Base-by-base conservation (phyloP, 2,888 invertebrate species). In the Sinopyrophorus schimmeli region DNA sequence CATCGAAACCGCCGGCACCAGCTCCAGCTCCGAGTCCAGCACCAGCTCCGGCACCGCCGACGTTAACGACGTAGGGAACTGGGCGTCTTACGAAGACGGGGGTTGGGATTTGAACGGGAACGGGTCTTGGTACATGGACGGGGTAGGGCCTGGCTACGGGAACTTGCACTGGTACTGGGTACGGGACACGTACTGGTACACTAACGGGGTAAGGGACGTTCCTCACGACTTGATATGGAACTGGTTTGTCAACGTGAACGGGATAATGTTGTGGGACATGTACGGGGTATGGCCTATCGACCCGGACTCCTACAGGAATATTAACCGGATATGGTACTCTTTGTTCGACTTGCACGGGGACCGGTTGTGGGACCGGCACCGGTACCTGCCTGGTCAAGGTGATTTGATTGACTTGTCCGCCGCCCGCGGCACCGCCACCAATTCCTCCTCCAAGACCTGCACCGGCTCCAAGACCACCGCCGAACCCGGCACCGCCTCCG, bases 211-310 rank as follows among this genome's bases (percentile, higher is more conserved):
- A 40, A 4, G 46, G 40, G 12, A 51, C 28, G 9, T 21, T 6
- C 15, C 34, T 46, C n/a, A 30, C 31, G 11, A 51, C 41, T 10
- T 30, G 14, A 20, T 41, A 41, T 6, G 41, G 42, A 9, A 51
- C 41, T 11, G 24, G 47, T 26, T 32, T 51, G 9, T 37, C 38
- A 10, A 51, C 27, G 10, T 40, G 47, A 4, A 51, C 51, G 2
- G 47, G 42, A 23, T 42, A 40, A 5, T 41, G 51, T 17, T 42
- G 32, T 4, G 51, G 47, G 15, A 47, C 41, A 10, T 41, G 47
- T 10, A 51, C 51, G 4, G 47, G 38, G 16, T 51, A 51, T 5
- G 39, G 39, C 5, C 26, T 28, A 15, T 46, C 41, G 3, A 47
- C 40, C 16, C 10, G n/a, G 14, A 28, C 14, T 2, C 15, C 11